Conservation (phyloP, 2,888 invertebrate genomes). For the Cephus runcator region DNA sequence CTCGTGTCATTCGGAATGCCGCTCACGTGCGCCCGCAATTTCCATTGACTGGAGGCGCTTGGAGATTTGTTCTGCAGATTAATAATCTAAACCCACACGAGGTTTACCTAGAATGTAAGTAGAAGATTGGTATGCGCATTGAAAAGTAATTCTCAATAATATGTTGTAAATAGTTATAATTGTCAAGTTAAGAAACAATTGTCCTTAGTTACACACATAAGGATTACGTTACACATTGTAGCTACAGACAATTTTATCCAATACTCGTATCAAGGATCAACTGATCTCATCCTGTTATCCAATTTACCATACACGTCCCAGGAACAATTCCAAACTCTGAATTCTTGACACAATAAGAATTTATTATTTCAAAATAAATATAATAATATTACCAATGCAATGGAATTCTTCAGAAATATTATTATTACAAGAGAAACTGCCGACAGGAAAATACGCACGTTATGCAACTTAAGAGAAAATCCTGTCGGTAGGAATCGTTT, state of each 20-base stretch:
- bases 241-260: background rate
- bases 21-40: constrained; percentile 29
- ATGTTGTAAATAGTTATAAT: background rate
- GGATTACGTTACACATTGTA: background rate
- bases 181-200: background rate
- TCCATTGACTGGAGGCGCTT: constrained; percentile 17
- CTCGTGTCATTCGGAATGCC: constrained; percentile 24
- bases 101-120: background rate
- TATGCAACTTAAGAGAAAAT: background rate
- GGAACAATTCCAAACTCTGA: background rate
- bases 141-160: background rate
- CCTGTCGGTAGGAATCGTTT: background rate
- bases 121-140: background rate
- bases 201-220: background rate
- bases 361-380: background rate
- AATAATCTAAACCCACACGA: background rate
- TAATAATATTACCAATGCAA: background rate
- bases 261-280: background rate
- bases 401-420: background rate
- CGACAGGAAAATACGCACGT: background rate
- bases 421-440: background rate
- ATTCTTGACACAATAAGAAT: background rate
- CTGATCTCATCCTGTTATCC: background rate
- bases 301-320: background rate
- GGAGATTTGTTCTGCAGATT: background rate